Evolutionary conservation across 2,113 vertebrate genomes (phyloP).

Genomic region (Hippocampus zosterae): DNA sequence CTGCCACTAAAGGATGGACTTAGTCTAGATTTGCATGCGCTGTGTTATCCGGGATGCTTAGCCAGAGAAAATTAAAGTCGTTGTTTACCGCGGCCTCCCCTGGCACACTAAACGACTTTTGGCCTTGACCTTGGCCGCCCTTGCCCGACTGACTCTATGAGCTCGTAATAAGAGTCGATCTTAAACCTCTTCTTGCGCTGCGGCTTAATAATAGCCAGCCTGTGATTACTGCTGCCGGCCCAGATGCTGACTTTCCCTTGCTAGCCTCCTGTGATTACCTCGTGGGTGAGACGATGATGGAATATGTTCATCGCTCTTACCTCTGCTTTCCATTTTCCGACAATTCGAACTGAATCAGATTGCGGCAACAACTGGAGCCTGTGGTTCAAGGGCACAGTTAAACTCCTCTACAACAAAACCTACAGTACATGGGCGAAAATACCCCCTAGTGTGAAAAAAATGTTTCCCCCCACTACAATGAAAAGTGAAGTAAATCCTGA

Average conservation of each 20-base stretch:
- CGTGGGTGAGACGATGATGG: conserved; percentile 36
- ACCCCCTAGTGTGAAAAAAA: no score
- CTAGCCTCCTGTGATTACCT: conserved; percentile 62
- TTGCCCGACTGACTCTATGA: conserved; percentile 31
- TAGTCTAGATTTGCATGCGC: conserved; percentile 3
- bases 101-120: conserved; percentile 8
- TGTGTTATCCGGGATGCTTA: conserved; percentile 1
- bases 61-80: conserved; percentile 28
- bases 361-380: neutral
- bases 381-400: neutral
- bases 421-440: no score
- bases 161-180: conserved; percentile 36
- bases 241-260: conserved; percentile 70
- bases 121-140: conserved; percentile 39
- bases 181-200: conserved; percentile 51
- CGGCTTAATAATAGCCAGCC: conserved; percentile 64
- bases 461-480: no score
- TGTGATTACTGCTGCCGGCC: conserved; percentile 65
- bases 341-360: conserved; percentile 30
- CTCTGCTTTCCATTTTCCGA: conserved; percentile 13
- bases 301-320: conserved; percentile 13
- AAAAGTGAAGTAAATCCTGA: no score
- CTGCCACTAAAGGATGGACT: neutral
- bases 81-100: conserved; percentile 7
- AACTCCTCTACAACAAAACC: no score